These are phyloP conservation scores for Zalophus californianus DNA, from an alignment of 2,797 vertebrate species.

Conservation along the genomic window DNA sequence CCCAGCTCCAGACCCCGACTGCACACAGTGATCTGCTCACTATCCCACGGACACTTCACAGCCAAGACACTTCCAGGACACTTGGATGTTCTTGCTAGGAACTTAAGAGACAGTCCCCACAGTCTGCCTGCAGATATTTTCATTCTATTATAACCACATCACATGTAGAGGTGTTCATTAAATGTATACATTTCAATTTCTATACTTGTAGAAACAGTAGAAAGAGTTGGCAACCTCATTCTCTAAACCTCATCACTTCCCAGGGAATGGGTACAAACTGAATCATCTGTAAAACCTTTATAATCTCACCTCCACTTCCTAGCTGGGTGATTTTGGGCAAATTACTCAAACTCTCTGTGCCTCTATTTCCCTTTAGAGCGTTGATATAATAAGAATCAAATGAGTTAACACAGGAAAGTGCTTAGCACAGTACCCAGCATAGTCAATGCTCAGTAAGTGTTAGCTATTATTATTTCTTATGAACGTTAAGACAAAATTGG, in stretches of 20 bases:
- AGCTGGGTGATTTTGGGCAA: neutral
- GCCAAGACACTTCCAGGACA: neutral
- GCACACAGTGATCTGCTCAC: neutral
- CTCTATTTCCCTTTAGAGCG: constrained; percentile 2
- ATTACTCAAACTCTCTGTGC: neutral
- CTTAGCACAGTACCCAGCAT: neutral
- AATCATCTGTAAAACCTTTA: neutral
- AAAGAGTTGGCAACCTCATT: neutral
- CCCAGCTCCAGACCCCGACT: neutral
- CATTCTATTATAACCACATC: neutral
- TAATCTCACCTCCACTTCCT: neutral
- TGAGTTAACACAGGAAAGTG: neutral
- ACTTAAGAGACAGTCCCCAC: neutral
- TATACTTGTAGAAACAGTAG: constrained; percentile 2
- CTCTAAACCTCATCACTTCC: neutral
- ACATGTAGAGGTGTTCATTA: neutral
- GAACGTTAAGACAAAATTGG: neutral
- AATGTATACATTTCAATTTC: constrained; percentile 1
- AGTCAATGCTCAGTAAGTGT: neutral
- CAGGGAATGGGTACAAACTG: neutral
- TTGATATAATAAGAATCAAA: neutral
- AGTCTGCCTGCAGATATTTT: neutral
- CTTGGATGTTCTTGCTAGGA: neutral
- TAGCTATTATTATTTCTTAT: constrained; percentile 34
- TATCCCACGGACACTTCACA: neutral